Evolutionary conservation across 2,113 vertebrate genomes (phyloP), one percentile per base, ranked within the genome.

Genomic region (Petroica traversi): DNA sequence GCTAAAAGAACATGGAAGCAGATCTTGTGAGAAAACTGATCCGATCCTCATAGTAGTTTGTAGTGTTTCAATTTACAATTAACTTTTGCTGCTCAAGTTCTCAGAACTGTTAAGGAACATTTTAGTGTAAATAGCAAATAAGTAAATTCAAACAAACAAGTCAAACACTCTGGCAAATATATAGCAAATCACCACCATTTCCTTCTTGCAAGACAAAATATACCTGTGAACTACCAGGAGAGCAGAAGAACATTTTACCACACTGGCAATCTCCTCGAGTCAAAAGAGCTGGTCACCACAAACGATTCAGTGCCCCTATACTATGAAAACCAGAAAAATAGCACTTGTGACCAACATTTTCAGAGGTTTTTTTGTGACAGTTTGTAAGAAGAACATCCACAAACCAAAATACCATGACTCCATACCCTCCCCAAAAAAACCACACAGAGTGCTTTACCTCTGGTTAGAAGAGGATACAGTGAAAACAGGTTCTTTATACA

Each of bases 341-440:
- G 26, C 22, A 59, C 9, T 74, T 10, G 9, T 40, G 34, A n/a
- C 14, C 61, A 94, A 20, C 14, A 43, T 38, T 82, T 55, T 5
- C 33, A 49, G 73, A 14, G 12, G 8, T 46, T 18, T 3, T 76
- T 79, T 59, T 43, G 31, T 33, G 38, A 29, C 69, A 81, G 7
- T 28, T 28, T 40, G 3, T 31, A 75, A 64, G 45, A 59, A 52
- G 25, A 75, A 33, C 14, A 36, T 5, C 1, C 6, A 11, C 23
- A 9, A 55, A 66, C 12, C 19, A 68, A 63, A 64, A 33, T 6
- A 57, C 10, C 20, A 71, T 10, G n/a, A 73, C 6, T 8, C 6
- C 46, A 58, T 6, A 49, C 1, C 0, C 2, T 18, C 1, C 1
- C n/a, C n/a, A n/a, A 5, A 38, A 22, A 29, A 45, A 14, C 0